Percentiles rank a stretch among this genome's conserved stretches.
Conservation (phyloP, 2,888 invertebrate species). For the Eurytoma californica region DNA sequence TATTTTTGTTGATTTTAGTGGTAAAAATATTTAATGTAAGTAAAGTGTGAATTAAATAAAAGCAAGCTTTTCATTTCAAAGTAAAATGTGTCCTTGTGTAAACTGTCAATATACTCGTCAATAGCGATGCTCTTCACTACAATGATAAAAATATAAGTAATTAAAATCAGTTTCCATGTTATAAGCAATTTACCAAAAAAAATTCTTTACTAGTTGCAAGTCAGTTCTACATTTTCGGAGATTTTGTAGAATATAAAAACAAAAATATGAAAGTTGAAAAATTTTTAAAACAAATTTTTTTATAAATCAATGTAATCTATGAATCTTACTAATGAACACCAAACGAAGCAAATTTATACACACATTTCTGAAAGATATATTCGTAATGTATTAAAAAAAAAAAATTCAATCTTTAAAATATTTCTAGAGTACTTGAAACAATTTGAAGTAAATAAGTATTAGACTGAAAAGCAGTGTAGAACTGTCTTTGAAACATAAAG, state of each 20-base stretch:
- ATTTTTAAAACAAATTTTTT: slow-evolving; percentile 35
- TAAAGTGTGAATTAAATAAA: not conserved
- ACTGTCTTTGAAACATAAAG: slow-evolving; percentile 51
- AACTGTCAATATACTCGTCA: slow-evolving; percentile 51
- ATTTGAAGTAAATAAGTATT: slow-evolving; percentile 27
- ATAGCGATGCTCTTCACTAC: slow-evolving; percentile 41
- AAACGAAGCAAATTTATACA: slow-evolving; percentile 43
- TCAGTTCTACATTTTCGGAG: slow-evolving; percentile 38
- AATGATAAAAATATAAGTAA: slow-evolving; percentile 36
- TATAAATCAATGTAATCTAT: slow-evolving; percentile 12
- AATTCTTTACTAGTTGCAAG: slow-evolving; percentile 48
- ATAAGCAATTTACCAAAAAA: slow-evolving; percentile 50
- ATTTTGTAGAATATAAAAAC: slow-evolving; percentile 10
- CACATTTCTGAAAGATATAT: slow-evolving; percentile 30
- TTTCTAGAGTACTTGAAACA: slow-evolving; percentile 22
- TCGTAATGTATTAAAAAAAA: slow-evolving; percentile 2
- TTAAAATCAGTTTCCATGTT: slow-evolving; percentile 41
- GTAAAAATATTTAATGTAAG: too few species aligned
- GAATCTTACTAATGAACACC: slow-evolving; percentile 43
- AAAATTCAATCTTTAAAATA: slow-evolving; percentile 28
- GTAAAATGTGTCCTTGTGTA: slow-evolving; percentile 44
- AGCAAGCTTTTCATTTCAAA: slow-evolving; percentile 34
- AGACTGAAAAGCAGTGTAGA: slow-evolving; percentile 48
- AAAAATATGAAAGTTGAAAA: slow-evolving; percentile 43
- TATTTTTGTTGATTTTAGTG: not conserved